Evolutionary conservation across 2,888 invertebrate species (phyloP), one percentile per base, ranked within the genome.

Genomic region (Drosophila nigritarsus): DNA sequence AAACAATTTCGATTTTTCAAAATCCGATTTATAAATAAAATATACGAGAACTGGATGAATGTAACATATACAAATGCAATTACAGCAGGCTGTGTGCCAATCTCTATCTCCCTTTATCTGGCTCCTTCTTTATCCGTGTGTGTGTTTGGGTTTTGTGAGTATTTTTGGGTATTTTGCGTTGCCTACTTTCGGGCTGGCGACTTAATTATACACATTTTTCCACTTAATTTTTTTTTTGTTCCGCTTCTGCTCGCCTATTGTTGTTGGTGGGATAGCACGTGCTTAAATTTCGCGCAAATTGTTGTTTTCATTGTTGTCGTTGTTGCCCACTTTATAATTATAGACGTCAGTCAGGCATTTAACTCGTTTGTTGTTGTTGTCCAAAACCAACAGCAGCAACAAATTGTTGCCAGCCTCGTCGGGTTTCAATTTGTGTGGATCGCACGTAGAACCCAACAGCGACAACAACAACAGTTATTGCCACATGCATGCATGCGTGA

Each of bases 341-440:
- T 86, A 89, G 89, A 89, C 86, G 86, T 86, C 89, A 86, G 89
- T 86, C 86, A 86, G 87, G 87, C 86, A 89, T 86, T 86, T 86
- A 86, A 89, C 89, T 84, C 84, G 87, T 61, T 82, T 78, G 58
- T 63, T 82, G 82, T 61, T 80, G 69, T 66, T 51, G 56, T 38
- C 42, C 49, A 59, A 51, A 64, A 64, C 51, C 53, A 65, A 54
- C 56, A 75, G 45, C 51, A 75, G 55, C 78, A 68, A 60, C 60
- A 80, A 70, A 75, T 76, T 74, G 87, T 75, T 89, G 84, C 69
- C 73, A 45, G 68, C 45, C 85, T 78, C 80, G 80, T 69, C 71
- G 78, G 45, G 74, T 87, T 86, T 86, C 86, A 86, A 89, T 89
- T 87, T 89, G 83, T 88, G 77, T 68, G 78, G 69, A 60, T 74